Evolutionary conservation across 2,113 vertebrate genomes (phyloP).

Genomic region (Varanus komodoensis): DNA sequence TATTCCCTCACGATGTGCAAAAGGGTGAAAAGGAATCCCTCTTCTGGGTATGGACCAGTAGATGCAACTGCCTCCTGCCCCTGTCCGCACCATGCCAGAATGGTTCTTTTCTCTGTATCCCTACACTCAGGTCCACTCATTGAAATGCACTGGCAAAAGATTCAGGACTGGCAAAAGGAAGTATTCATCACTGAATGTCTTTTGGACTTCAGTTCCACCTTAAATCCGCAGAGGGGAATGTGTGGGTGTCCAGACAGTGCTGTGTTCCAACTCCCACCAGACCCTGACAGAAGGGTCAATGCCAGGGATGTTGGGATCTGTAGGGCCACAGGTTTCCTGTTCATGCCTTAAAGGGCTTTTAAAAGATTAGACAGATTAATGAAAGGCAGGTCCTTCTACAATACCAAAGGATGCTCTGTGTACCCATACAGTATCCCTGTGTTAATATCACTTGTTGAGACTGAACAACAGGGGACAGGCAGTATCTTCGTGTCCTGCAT

Average conservation of each 20-base stretch:
- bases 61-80: no score
- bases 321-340: background rate
- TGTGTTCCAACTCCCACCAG: background rate
- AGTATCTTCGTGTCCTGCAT: background rate
- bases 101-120: no score
- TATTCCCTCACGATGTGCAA: no score
- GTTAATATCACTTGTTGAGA: background rate
- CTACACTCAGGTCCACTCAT: no score
- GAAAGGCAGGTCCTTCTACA: background rate
- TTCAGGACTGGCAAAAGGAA: background rate
- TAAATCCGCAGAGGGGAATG: background rate
- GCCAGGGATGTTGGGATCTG: background rate
- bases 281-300: background rate
- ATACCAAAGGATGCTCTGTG: background rate
- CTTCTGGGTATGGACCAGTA: no score
- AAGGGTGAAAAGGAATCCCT: no score
- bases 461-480: background rate
- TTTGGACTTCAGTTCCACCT: background rate
- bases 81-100: no score
- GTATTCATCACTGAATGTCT: background rate
- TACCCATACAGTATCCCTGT: background rate
- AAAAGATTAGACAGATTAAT: background rate
- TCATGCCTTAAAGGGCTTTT: background rate
- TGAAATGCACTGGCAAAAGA: no score
- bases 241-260: no score